Evolutionary conservation across 1,140 invertebrate genomes (phyloP), one percentile per base, ranked within the genome.

Genomic region (Brachionus sp.): DNA sequence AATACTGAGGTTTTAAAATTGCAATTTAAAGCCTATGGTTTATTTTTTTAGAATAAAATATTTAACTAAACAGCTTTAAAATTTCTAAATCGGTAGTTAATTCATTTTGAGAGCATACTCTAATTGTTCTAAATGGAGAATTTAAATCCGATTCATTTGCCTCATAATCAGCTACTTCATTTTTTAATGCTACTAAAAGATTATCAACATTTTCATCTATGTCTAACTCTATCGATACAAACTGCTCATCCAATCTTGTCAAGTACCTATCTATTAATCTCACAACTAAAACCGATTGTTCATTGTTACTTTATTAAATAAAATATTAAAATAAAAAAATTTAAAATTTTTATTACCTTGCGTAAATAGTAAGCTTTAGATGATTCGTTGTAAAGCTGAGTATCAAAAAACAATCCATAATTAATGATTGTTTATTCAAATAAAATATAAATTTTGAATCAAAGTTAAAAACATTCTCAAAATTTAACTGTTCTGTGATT

Each of bases 381-480:
- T 25, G 29, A 25, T 46, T 16, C 13, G 1, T 5, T 13, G 39
- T 9, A 46, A 25, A 25, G 13, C 44, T 9, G 7, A 25, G 3
- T 7, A 75, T 46, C 1, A 75, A 19, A 75, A 75, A 75, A n/a
- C 39, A 75, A 39, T 75, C 70, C 7, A 19, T 46, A 1, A 75
- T 46, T 10, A 75, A 25, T n/a, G 70, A 44, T 16, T 75, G 70
- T 75, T 75, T 75, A 19, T 75, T 75, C 42, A 75, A 75, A 46
- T 46, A 75, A 46, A 46, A 75, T 10, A 75, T 29, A 25, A 3
- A 0, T 46, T 75, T 75, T 46, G 5, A 23, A 1, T 29, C 42
- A 9, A 75, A 35, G 9, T 12, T 25, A 10, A 46, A 25, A 13
- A 75, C 16, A 35, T 46, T 46, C 25, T 75, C 37, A 50, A 44